A percentile compares a stretch with the other conserved stretches of the same genome.
These are phyloP conservation scores for Monopterus albus DNA, from an alignment of 2,113 vertebrate species.

Conservation along the genomic window DNA sequence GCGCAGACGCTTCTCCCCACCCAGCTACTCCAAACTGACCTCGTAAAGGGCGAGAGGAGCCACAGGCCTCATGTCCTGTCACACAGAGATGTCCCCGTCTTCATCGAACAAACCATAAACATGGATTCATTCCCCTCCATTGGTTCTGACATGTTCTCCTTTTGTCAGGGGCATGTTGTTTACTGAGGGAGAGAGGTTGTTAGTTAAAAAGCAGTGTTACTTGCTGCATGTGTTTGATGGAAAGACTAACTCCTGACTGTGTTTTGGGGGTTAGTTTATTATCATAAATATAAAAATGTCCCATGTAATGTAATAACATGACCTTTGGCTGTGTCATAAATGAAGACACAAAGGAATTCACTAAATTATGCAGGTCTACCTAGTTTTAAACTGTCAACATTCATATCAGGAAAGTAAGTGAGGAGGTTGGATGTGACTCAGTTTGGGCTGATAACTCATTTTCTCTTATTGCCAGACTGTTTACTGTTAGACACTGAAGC, in stretches of 20 bases:
- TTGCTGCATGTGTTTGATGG: slow-evolving; percentile 43
- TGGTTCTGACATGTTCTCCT: slow-evolving; percentile 23
- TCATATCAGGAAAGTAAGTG: neutral
- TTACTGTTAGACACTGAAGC: slow-evolving; percentile 24
- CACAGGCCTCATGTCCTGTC: neutral
- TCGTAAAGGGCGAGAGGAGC: slow-evolving; percentile 78
- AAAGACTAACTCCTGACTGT: slow-evolving; percentile 9
- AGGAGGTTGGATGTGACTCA: neutral
- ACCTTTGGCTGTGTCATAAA: too few species aligned
- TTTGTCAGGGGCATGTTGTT: slow-evolving; percentile 6
- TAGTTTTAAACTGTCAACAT: slow-evolving; percentile 14
- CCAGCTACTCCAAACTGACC: slow-evolving; percentile 97
- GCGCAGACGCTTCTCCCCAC: slow-evolving; percentile 93
- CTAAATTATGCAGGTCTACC: neutral
- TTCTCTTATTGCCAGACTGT: slow-evolving; percentile 3
- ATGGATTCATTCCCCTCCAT: slow-evolving; percentile 32
- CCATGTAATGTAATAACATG: neutral
- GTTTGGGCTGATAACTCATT: slow-evolving; percentile 16
- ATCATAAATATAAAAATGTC: too few species aligned
- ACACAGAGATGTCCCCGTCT: neutral
- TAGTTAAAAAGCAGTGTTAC: slow-evolving; percentile 12
- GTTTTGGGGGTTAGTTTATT: too few species aligned
- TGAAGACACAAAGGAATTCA: neutral
- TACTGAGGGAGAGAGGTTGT: slow-evolving; percentile 1
- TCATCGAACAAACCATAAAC: slow-evolving; percentile 24